A percentile compares a stretch with the other conserved stretches of the same genome.
These are phyloP conservation scores for Dascyllus trimaculatus DNA, from an alignment of 2,113 vertebrate species.

Conservation along the genomic window DNA sequence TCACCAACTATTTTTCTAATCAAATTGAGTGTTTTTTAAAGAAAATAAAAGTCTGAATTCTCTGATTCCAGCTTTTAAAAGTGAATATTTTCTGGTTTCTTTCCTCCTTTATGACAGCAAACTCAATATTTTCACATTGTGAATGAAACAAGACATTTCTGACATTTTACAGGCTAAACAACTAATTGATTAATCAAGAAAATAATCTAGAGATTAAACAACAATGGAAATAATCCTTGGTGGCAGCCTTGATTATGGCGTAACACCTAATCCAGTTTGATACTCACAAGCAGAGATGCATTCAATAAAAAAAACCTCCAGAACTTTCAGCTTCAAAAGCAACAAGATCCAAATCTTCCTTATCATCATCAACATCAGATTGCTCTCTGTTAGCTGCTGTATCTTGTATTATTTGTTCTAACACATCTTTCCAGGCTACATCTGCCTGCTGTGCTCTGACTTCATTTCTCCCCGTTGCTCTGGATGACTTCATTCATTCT, in stretches of 20 bases:
- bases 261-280: conserved; percentile 2
- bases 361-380: conserved; percentile 2
- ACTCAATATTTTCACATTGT: too few species aligned
- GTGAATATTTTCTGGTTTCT: too few species aligned
- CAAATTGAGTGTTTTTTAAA: too few species aligned
- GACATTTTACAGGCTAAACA: too few species aligned
- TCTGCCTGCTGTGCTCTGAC: neutral
- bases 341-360: neutral
- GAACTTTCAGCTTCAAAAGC: neutral
- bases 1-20: too few species aligned
- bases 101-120: too few species aligned
- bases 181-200: too few species aligned
- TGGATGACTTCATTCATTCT: conserved; percentile 54
- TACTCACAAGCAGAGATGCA: neutral
- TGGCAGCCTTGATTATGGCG: neutral
- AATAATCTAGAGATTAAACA: too few species aligned
- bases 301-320: neutral
- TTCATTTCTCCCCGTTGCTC: conserved; percentile 12
- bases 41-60: too few species aligned
- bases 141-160: too few species aligned
- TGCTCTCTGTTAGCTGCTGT: neutral
- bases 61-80: too few species aligned
- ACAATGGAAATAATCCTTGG: too few species aligned
- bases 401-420: conserved; percentile 15
- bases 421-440: conserved; percentile 13